Conservation (phyloP, 1,140 invertebrate genomes). For the Oscheius sp. region DNA sequence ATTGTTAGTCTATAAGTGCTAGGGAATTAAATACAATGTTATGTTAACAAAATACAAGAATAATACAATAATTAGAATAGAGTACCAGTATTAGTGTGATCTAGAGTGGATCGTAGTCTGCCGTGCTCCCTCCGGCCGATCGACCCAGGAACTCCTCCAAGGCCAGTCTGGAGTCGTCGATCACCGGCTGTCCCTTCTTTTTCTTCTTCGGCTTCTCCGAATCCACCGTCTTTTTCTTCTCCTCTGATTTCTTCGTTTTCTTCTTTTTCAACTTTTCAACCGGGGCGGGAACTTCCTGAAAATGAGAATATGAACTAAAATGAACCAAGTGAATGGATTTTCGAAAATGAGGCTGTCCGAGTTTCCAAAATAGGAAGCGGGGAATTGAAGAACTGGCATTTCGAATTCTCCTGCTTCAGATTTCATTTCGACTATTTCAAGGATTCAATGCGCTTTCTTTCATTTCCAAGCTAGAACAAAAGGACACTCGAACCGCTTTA, state of each 20-base stretch:
- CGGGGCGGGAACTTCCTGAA: neutral
- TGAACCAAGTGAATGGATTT: too few relatives aligned
- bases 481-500: too few relatives aligned
- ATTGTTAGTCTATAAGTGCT: too few relatives aligned
- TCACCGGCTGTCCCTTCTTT: neutral
- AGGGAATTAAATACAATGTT: too few relatives aligned
- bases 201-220: neutral
- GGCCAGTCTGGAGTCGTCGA: neutral
- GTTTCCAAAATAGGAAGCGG: too few relatives aligned
- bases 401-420: neutral
- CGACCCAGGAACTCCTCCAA: neutral
- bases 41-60: too few relatives aligned
- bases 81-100: too few relatives aligned
- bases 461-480: too few relatives aligned
- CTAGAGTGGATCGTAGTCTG: neutral
- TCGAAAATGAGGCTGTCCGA: too few relatives aligned
- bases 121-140: neutral
- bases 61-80: too few relatives aligned
- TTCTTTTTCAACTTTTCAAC: neutral
- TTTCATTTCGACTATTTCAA: neutral
- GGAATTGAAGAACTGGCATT: neutral
- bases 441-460: neutral
- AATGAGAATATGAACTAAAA: too few relatives aligned
- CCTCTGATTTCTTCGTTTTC: neutral
- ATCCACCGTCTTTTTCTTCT: neutral